Base-by-base conservation (phyloP, 2,888 invertebrate species). In the Rhagonycha fulva region DNA sequence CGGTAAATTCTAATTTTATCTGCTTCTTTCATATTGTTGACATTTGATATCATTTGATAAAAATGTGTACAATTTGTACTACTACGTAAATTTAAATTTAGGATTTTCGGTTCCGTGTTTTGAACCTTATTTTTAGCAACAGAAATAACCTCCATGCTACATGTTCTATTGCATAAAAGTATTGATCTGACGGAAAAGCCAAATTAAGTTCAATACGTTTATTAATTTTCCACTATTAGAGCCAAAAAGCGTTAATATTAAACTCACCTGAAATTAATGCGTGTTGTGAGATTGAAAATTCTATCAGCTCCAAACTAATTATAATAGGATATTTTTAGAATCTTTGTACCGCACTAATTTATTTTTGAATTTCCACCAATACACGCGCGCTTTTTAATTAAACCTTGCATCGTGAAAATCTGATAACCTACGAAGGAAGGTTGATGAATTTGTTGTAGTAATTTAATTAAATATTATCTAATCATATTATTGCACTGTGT, bases 321-420 rank as follows among this genome's bases (percentile, higher is more conserved):
- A 79, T 79, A 79, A 78, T 79, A 70, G 67, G 71, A 72, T 80
- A 80, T 80, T 79, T 80, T 79, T 80, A 80, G 80, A 78, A 78
- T 74, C 74, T 78, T 78, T 76, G 79, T 77, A 75, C 68, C 73
- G 67, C 76, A 76, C 73, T 75, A 76, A 75, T 72, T 68, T 70
- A 67, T 14, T 60, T 28, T 67, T 71, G 72, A 77, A 74, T 75
- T 77, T 76, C 75, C 76, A 63, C 47, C 47, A 47, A 47, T 47
- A 26, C 47, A 47, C 26, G 62, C 19, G 14, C 62, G 14, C 70
- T 60, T 70, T 68, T 26, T 23, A n/a, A 23, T 28, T 61, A 32
- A 14, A 19, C 23, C 63, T 66, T 9, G 24, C 23, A 24, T 66
- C n/a, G 26, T 19, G 23, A 66, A 62, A 23, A 66, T 24, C 26